phyloP scores from a whole-genome alignment of 2,888 invertebrate genomes.

The Drosophila leonis region DNA sequence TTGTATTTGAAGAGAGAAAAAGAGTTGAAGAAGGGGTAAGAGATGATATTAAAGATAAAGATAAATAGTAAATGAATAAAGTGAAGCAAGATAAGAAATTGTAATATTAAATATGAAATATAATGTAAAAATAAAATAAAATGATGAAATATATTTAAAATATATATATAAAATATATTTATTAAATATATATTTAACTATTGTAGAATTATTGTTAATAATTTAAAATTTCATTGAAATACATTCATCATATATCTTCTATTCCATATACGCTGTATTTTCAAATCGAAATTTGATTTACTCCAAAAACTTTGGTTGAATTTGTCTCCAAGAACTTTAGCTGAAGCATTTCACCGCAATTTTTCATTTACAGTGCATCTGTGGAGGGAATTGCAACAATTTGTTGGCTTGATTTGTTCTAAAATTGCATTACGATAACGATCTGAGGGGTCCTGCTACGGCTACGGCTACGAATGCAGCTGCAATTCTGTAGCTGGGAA shows the following conservation, averaged over 20 bases:
- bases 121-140: no score
- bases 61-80: no score
- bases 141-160: no score
- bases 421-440: slow-evolving; percentile 69
- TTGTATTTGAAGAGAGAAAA: no score
- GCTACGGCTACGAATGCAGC: slow-evolving; percentile 14
- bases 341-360: slow-evolving; percentile 38
- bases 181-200: no score
- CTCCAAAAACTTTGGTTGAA: background rate
- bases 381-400: slow-evolving; percentile 46
- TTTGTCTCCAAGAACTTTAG: background rate
- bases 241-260: background rate
- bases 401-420: slow-evolving; percentile 67
- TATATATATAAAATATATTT: no score
- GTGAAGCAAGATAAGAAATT: no score
- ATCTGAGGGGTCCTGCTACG: slow-evolving; percentile 36
- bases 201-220: no score
- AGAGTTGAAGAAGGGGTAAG: no score
- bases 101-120: no score
- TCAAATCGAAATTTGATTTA: background rate
- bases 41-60: no score
- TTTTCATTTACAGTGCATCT: slow-evolving; percentile 37
- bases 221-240: background rate
- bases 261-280: background rate
- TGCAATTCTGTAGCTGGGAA: slow-evolving; percentile 10